Evolutionary conservation across 2,888 invertebrate genomes (phyloP), one percentile per base, ranked within the genome.

Genomic region (Agrochola lota): DNA sequence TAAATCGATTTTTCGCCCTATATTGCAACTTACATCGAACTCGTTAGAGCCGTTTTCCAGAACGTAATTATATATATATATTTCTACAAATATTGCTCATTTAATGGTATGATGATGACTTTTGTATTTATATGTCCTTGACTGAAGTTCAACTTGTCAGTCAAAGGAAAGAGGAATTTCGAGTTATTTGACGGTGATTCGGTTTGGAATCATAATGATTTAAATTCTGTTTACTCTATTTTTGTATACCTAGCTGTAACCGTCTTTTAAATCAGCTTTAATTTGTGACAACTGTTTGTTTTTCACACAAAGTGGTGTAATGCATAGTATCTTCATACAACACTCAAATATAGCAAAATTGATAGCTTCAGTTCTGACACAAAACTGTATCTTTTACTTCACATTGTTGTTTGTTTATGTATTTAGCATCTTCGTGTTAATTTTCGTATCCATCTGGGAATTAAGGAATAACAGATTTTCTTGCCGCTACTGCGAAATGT

Each of bases 391-490:
- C n/a, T 57, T 83, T 76, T 52, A 30, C 62, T 68, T 49, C 20
- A 57, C 46, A 64, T 43, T 71, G 52, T 60, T 63, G 67, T 77
- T 74, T 77, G 77, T 77, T 64, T 72, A 43, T 67, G 35, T 71
- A 71, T 67, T 71, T 81, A 71, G 30, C 49, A 68, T 57, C 20
- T 43, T 60, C 20, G 26, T 67, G 84, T 49, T 52, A 84, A 81
- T 81, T 84, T 77, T 70, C 30, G 52, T 73, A 70, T 73, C 23
- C 15, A 72, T 59, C 62, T 84, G 69, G 57, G 40, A 83, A 63
- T 71, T 46, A 59, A 62, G 49, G 57, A 63, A 30, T 75, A 72
- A 74, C 49, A 68, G 46, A 57, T 60, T 64, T 67, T 43, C 23
- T 43, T 71, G 67, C 26, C 17, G 1, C 15, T 55, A 26, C 20